A percentile compares a stretch with the other conserved stretches of the same genome.
Conservation (phyloP, 1,140 invertebrate genomes). For the Brachionus sp. region DNA sequence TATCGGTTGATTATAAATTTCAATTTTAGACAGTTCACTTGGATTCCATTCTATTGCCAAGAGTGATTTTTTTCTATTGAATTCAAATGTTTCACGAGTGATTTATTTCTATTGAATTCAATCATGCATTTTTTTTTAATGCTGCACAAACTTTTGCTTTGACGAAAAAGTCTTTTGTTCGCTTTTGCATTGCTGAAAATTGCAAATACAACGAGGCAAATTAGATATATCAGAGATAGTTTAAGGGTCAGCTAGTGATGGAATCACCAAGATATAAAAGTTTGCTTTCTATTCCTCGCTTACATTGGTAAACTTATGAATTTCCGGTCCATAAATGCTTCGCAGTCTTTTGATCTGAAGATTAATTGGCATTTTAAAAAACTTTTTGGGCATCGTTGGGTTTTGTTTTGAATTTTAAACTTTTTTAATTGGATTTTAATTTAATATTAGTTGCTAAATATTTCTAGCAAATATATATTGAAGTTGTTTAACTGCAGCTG, state of each 20-base stretch:
- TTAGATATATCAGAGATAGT: not conserved
- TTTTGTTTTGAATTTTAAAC: too few relatives aligned
- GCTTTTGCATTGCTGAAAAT: not conserved
- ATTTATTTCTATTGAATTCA: too few relatives aligned
- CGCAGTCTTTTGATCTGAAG: not conserved
- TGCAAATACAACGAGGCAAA: not conserved
- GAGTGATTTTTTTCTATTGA: not conserved
- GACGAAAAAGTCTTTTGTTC: not conserved
- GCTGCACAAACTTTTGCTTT: conserved; percentile 2
- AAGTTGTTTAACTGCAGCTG: too few relatives aligned
- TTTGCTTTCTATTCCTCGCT: not conserved
- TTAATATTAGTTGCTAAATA: too few relatives aligned
- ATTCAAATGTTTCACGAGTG: not conserved
- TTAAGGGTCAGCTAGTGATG: not conserved
- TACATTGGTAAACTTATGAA: not conserved
- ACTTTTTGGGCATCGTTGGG: not conserved
- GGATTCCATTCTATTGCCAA: not conserved
- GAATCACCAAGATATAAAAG: not conserved
- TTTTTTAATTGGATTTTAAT: too few relatives aligned
- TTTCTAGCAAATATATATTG: too few relatives aligned
- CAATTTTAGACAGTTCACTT: too few relatives aligned
- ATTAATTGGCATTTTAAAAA: not conserved
- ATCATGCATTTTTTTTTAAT: not conserved
- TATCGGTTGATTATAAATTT: too few relatives aligned
- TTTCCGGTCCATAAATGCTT: not conserved